Conservation (phyloP, 2,113 vertebrate genomes). For the Heterotilapia buettikoferi region DNA sequence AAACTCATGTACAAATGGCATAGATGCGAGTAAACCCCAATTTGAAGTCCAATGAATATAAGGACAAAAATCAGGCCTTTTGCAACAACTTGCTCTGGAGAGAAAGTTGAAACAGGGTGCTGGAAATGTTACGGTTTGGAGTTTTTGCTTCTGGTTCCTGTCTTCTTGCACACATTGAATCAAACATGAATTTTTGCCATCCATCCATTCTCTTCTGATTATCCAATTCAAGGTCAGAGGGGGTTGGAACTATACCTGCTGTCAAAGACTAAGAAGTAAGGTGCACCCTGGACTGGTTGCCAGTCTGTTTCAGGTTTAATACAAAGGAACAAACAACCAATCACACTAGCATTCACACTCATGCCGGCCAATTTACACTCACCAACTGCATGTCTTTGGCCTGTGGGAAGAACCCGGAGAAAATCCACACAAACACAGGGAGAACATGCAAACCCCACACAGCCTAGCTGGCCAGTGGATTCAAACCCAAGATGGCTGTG, state of each 20-base stretch:
- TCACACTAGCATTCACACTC: neutral
- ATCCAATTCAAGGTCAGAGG: neutral
- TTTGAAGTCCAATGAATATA: neutral
- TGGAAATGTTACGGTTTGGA: neutral
- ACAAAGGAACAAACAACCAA: neutral
- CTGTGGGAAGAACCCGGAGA: neutral
- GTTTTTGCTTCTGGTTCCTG: neutral
- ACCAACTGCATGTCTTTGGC: neutral
- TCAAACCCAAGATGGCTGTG: neutral
- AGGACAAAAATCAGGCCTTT: neutral
- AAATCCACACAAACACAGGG: neutral
- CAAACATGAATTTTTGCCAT: neutral
- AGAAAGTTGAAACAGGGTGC: neutral
- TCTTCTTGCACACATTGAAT: neutral
- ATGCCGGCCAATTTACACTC: neutral
- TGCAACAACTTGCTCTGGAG: neutral
- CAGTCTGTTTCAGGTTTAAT: neutral
- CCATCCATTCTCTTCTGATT: neutral
- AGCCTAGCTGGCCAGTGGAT: neutral
- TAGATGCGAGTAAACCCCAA: neutral
- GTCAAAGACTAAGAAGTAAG: neutral
- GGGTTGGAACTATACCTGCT: neutral
- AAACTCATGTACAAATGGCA: neutral
- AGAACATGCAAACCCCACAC: neutral
- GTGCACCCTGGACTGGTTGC: neutral